phyloP scores from a whole-genome alignment of 1,140 invertebrate genomes.

The Meloidogyne chitwoodi region DNA sequence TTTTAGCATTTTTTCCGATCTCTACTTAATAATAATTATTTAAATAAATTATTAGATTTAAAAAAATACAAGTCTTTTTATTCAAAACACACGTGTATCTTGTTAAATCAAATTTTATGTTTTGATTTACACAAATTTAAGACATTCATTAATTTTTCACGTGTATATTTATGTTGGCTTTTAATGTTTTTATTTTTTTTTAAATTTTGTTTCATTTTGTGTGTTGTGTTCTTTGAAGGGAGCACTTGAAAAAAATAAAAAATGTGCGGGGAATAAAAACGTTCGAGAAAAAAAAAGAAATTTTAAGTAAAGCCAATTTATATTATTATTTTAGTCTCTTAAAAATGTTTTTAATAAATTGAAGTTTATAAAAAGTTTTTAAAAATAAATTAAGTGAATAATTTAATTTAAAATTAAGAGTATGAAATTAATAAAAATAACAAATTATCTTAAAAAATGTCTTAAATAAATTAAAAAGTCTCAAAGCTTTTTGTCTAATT shows the following conservation, averaged over 20 bases:
- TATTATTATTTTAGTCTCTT: not conserved
- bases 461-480: not conserved
- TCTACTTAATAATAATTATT: no score
- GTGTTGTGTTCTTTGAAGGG: not conserved
- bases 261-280: not conserved
- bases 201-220: not conserved
- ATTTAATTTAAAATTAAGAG: no score
- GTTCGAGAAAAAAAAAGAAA: not conserved
- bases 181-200: not conserved
- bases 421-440: no score
- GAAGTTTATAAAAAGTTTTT: no score
- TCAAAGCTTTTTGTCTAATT: not conserved
- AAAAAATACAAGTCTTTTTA: no score
- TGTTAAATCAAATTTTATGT: not conserved
- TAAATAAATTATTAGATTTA: no score
- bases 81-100: not conserved
- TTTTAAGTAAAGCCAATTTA: not conserved
- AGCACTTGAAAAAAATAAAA: not conserved
- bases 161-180: no score
- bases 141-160: not conserved
- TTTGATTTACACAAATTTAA: not conserved
- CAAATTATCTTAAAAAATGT: not conserved
- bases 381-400: no score
- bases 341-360: not conserved
- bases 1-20: no score